Conservation (phyloP, 2,113 vertebrate species). For the Sorex araneus region DNA sequence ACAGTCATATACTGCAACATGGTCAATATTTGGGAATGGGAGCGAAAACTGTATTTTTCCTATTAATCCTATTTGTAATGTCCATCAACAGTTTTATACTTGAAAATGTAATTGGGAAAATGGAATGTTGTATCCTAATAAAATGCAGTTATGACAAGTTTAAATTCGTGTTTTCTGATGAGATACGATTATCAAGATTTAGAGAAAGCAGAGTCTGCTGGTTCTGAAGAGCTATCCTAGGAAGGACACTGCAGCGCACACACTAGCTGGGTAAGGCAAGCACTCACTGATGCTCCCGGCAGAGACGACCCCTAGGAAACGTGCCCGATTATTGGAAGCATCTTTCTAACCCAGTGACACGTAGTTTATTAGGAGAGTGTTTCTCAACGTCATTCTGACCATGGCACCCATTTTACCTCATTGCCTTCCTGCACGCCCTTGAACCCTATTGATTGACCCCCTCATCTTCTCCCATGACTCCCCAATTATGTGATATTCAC, state of each 20-base stretch:
- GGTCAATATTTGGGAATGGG: not conserved
- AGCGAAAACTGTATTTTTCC: not conserved
- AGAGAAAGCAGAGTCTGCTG: not conserved
- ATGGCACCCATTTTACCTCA: no score
- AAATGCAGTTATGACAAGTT: conserved; percentile 35
- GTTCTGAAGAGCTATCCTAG: not conserved
- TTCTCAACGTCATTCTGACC: no score
- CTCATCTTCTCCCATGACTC: no score
- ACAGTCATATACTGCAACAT: not conserved
- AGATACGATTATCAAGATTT: not conserved
- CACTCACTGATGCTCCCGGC: not conserved
- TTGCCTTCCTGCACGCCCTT: no score
- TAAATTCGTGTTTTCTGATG: not conserved
- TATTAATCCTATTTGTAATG: not conserved
- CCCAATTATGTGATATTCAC: no score
- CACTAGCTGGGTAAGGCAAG: not conserved
- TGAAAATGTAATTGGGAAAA: conserved; percentile 38
- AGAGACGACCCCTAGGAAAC: not conserved
- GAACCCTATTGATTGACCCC: no score
- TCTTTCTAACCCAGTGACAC: not conserved
- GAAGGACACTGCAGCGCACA: not conserved
- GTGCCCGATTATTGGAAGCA: not conserved
- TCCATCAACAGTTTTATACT: conserved; percentile 13
- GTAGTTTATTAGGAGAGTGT: no score
- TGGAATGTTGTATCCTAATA: not conserved